Percentiles rank a stretch among this genome's conserved stretches.
phyloP scores from a whole-genome alignment of 2,113 vertebrate genomes.

The Perca schrenkii region DNA sequence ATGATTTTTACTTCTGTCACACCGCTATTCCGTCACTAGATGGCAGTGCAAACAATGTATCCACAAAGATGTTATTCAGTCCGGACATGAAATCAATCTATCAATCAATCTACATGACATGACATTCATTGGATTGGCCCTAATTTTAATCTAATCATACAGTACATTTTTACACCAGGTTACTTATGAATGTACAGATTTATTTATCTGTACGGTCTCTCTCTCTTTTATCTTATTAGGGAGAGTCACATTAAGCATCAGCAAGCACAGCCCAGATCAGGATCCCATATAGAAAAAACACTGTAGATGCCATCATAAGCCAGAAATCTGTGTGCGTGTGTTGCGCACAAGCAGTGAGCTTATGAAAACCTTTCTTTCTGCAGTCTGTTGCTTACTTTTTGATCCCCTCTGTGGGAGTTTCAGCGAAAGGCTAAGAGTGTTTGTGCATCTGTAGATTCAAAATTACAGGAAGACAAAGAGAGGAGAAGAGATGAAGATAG shows the following conservation, averaged over 20 bases:
- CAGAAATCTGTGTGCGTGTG: neutral
- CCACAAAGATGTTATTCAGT: neutral
- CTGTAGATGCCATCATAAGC: neutral
- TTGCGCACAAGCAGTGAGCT: neutral
- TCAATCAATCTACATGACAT: neutral
- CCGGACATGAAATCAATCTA: neutral
- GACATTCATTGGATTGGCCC: neutral
- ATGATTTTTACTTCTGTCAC: slow-evolving; percentile 1
- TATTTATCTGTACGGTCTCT: slow-evolving; percentile 1
- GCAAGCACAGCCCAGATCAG: neutral
- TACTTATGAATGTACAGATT: slow-evolving; percentile 5
- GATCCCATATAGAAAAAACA: neutral
- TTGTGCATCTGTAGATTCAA: slow-evolving; percentile 40
- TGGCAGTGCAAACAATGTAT: slow-evolving; percentile 51
- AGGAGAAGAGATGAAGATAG: slow-evolving; percentile 35
- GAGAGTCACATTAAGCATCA: neutral
- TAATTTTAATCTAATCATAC: neutral
- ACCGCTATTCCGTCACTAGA: slow-evolving; percentile 49
- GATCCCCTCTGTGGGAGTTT: slow-evolving; percentile 42
- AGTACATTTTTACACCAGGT: neutral
- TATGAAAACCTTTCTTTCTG: neutral
- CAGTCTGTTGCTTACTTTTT: slow-evolving; percentile 3
- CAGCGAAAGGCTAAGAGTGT: slow-evolving; percentile 25
- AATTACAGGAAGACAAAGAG: slow-evolving; percentile 34
- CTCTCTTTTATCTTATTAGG: slow-evolving; percentile 5